These are phyloP conservation scores for Microcebus tavaratra DNA, from an alignment of 2,113 vertebrate genomes.

Conservation along the genomic window DNA sequence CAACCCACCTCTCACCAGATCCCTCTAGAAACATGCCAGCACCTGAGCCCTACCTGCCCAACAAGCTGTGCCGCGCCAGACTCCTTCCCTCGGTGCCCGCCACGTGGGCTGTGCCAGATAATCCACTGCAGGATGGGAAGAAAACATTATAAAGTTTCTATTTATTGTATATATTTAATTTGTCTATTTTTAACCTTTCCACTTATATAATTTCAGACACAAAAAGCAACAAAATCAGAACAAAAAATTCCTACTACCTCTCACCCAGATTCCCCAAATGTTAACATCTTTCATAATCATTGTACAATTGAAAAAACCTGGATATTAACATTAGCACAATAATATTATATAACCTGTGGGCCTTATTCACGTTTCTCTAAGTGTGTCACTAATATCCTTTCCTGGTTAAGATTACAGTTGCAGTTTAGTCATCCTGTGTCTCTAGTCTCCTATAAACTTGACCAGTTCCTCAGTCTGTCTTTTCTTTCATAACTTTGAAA, in stretches of 20 bases:
- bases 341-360: neutral
- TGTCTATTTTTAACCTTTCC: neutral
- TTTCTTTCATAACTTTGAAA: neutral
- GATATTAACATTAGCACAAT: neutral
- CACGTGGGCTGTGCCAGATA: neutral
- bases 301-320: neutral
- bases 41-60: neutral
- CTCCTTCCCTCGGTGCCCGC: neutral
- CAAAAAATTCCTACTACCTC: neutral
- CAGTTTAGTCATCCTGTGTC: neutral
- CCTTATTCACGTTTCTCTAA: neutral
- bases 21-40: neutral
- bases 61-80: neutral
- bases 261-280: neutral
- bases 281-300: neutral
- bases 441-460: neutral
- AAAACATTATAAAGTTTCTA: neutral
- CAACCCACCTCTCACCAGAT: neutral
- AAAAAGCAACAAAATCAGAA: neutral
- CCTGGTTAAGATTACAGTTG: neutral
- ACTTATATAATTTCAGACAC: neutral
- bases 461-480: neutral
- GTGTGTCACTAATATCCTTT: neutral
- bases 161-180: neutral
- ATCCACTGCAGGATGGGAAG: neutral